Evolutionary conservation across 2,888 invertebrate genomes (phyloP).

Genomic region (Hetaerina titia): DNA sequence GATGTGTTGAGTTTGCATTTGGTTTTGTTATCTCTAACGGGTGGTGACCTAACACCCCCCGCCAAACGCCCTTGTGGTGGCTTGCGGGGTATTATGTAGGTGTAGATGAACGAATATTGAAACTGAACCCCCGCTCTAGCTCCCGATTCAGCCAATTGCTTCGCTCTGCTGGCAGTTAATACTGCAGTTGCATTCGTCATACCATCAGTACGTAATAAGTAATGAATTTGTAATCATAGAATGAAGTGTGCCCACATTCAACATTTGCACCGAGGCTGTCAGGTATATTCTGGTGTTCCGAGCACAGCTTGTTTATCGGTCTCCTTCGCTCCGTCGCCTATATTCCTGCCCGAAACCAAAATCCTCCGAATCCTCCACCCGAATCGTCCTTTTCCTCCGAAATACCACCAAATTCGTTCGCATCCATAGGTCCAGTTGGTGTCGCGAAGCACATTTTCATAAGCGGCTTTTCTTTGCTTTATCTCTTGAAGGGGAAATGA

Average conservation of each 20-base stretch:
- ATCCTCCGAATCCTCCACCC: not conserved
- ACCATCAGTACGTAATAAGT: no score
- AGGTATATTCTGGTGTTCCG: not conserved
- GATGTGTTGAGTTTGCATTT: no score
- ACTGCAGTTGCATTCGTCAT: no score
- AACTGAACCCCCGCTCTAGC: no score
- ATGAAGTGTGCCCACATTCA: not conserved
- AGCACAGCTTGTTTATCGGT: not conserved
- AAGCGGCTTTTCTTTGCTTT: conserved; percentile 1
- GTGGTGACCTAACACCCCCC: no score
- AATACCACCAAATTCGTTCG: not conserved
- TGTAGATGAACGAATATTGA: no score
- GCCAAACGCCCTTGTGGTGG: no score
- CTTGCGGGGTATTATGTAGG: no score
- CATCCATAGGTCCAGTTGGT: not conserved
- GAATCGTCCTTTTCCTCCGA: not conserved
- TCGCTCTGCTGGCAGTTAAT: no score
- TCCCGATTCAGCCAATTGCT: no score
- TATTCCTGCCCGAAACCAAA: not conserved
- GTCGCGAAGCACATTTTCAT: not conserved
- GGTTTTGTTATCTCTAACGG: no score
- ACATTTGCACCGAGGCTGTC: not conserved
- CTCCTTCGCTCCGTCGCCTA: not conserved
- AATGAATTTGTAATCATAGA: not conserved
- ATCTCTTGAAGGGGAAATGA: not conserved